A percentile compares a stretch with the other conserved stretches of the same genome.
These are phyloP conservation scores for Salvator merianae DNA, from an alignment of 2,113 vertebrate species.

Conservation along the genomic window DNA sequence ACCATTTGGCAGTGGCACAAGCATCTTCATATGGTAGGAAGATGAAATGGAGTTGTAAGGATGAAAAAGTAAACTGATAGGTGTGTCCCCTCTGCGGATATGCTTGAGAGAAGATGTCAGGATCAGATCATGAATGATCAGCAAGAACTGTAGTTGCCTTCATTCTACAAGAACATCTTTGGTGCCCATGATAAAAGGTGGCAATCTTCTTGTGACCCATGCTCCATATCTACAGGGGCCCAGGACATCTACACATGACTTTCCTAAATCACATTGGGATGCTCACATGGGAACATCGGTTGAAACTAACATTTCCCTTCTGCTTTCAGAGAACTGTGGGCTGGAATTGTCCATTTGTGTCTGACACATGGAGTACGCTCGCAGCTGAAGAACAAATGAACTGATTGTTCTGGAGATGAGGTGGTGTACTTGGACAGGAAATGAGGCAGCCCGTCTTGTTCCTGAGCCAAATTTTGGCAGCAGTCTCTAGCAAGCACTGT, in stretches of 20 bases:
- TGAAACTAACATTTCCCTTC: not conserved
- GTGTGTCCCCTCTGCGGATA: not conserved
- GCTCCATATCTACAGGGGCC: no score
- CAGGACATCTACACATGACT: not conserved
- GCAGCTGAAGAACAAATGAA: not conserved
- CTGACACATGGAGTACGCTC: not conserved
- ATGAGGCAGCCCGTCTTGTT: not conserved
- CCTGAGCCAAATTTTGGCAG: constrained; percentile 3
- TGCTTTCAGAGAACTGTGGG: not conserved
- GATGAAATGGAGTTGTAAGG: no score
- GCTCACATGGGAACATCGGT: not conserved
- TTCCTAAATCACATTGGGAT: not conserved
- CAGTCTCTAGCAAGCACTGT: not conserved
- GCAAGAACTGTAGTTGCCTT: not conserved
- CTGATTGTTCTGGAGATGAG: not conserved
- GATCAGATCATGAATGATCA: not conserved
- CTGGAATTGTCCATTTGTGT: not conserved
- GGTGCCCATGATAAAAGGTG: not conserved
- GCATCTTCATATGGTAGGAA: no score
- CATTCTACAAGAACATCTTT: not conserved
- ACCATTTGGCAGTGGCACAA: no score
- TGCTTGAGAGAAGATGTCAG: not conserved
- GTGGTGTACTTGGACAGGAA: not conserved
- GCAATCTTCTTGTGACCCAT: not conserved
- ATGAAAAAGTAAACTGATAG: no score